Evolutionary conservation across 2,888 invertebrate genomes (phyloP).

Genomic region (Mechanitis messenoides): DNA sequence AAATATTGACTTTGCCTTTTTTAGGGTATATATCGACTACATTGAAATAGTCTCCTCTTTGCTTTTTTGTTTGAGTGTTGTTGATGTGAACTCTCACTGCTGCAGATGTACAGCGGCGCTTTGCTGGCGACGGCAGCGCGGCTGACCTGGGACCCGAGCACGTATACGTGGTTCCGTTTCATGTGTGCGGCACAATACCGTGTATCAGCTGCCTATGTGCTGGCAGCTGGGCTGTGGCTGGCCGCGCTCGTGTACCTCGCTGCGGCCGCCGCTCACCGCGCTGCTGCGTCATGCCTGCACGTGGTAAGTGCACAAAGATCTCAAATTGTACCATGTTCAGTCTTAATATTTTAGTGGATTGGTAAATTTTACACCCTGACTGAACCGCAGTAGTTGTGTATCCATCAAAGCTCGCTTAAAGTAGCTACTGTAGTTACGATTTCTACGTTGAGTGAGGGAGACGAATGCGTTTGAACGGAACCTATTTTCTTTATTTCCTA

Average conservation of each 20-base stretch:
- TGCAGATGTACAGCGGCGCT: conserved; percentile 72
- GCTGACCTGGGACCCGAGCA: conserved; percentile 72
- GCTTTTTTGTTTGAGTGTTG: too few species aligned
- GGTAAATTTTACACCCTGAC: too few species aligned
- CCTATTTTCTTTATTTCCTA: too few species aligned
- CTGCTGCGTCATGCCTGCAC: conserved; percentile 19
- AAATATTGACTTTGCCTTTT: too few species aligned
- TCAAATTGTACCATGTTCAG: too few species aligned
- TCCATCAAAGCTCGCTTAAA: too few species aligned
- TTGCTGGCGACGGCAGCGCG: conserved; percentile 72
- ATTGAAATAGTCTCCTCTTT: too few species aligned
- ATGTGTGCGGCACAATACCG: conserved; percentile 70
- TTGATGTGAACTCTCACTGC: conserved; percentile 4
- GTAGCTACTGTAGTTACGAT: too few species aligned
- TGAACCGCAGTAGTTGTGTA: too few species aligned
- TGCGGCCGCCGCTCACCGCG: conserved; percentile 41
- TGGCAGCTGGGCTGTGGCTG: conserved; percentile 63
- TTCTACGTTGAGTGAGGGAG: too few species aligned
- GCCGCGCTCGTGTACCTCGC: conserved; percentile 65
- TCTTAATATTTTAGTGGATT: not conserved
- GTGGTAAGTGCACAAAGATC: conserved; percentile 12
- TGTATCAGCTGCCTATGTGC: conserved; percentile 63
- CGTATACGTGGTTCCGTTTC: conserved; percentile 71
- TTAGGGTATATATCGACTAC: too few species aligned
- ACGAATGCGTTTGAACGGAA: too few species aligned